Percentiles rank a stretch among this genome's conserved stretches.
phyloP scores from a whole-genome alignment of 2,888 invertebrate genomes.

The Chloromyia formosa region DNA sequence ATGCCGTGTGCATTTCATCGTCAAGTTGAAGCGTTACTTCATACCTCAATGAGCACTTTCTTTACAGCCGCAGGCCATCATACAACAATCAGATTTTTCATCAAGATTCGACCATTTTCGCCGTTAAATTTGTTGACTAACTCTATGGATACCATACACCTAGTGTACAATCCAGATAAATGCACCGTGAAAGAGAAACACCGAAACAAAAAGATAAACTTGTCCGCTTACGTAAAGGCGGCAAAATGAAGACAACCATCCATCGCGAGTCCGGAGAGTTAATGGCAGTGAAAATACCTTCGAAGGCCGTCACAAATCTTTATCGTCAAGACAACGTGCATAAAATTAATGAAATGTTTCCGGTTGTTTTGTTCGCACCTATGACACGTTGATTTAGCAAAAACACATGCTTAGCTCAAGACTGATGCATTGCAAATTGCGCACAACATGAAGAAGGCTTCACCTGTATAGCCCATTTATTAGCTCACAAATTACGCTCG shows the following conservation, averaged over 20 bases:
- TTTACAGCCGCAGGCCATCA: neutral
- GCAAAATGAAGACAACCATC: neutral
- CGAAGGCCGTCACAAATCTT: constrained; percentile 24
- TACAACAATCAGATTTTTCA: neutral
- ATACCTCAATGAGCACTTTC: constrained; percentile 3
- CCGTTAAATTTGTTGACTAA: neutral
- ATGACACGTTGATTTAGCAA: neutral
- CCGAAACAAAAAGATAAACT: neutral
- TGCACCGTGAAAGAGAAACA: too few relatives aligned
- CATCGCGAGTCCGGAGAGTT: neutral
- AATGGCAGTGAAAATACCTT: constrained; percentile 29
- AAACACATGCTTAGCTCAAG: neutral
- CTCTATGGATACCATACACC: neutral
- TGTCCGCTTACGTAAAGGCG: neutral
- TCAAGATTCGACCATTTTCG: neutral
- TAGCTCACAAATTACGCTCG: too few relatives aligned
- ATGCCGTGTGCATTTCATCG: too few relatives aligned
- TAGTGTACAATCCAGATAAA: neutral
- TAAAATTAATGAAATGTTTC: constrained; percentile 5
- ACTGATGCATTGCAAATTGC: too few relatives aligned
- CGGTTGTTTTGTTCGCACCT: constrained; percentile 14
- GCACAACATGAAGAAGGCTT: too few relatives aligned
- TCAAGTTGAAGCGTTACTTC: constrained; percentile 6
- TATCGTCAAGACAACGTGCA: neutral
- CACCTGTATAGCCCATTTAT: too few relatives aligned